Percentiles rank a stretch among this genome's conserved stretches.
Evolutionary conservation across 2,888 invertebrate species (phyloP).

Genomic region (Ochropleura leucogaster): DNA sequence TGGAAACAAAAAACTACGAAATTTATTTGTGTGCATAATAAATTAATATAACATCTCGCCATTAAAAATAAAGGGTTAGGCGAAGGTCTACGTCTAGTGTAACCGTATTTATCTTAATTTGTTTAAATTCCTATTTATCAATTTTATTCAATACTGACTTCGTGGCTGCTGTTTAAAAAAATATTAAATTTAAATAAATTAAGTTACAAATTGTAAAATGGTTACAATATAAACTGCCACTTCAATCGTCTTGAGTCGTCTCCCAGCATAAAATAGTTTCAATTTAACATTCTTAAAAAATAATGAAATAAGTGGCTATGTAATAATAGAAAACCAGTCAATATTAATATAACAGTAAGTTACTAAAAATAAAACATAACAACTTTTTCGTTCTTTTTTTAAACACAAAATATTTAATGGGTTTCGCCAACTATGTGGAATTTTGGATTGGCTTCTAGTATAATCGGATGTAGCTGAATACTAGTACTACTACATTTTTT

Average conservation of each 20-base stretch:
- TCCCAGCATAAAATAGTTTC: not conserved
- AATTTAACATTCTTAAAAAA: not conserved
- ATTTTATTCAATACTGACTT: not conserved
- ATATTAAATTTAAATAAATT: no score
- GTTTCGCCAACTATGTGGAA: not conserved
- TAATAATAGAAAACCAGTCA: not conserved
- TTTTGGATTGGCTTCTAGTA: not conserved
- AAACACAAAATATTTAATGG: not conserved
- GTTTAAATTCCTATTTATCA: not conserved
- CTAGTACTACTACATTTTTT: not conserved
- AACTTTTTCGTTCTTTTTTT: not conserved
- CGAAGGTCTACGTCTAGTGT: not conserved
- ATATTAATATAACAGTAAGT: not conserved
- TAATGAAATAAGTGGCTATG: not conserved
- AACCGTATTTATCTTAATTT: not conserved
- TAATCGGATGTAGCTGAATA: not conserved
- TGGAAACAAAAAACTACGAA: conserved; percentile 11
- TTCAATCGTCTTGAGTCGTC: no score
- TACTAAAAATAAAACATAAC: not conserved
- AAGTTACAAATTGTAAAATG: no score
- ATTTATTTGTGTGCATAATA: not conserved
- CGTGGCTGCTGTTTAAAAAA: not conserved
- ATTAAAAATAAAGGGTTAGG: not conserved
- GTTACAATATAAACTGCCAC: no score
- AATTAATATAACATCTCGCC: not conserved